phyloP scores from a whole-genome alignment of 2,888 invertebrate genomes.

The Pollenia labialis region DNA sequence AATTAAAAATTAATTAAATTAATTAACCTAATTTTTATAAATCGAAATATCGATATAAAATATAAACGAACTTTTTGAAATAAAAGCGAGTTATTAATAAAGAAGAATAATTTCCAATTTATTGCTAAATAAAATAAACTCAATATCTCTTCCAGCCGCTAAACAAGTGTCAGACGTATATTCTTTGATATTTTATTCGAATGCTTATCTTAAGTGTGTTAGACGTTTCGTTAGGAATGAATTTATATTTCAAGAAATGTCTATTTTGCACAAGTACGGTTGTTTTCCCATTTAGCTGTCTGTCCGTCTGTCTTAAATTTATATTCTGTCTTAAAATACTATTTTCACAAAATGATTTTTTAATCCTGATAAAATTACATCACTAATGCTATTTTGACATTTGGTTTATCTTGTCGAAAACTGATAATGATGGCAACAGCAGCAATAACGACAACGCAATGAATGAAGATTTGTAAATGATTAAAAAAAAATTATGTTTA shows the following conservation, averaged over 20 bases:
- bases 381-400: conserved; percentile 67
- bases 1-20: too few relatives aligned
- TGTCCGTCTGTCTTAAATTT: conserved; percentile 54
- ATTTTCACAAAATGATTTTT: conserved; percentile 38
- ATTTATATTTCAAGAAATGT: conserved; percentile 1
- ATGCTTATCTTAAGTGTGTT: conserved; percentile 50
- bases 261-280: background rate
- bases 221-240: background rate
- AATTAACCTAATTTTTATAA: too few relatives aligned
- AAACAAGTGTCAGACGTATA: too few relatives aligned
- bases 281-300: conserved; percentile 16
- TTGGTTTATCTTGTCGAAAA: conserved; percentile 63
- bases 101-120: too few relatives aligned
- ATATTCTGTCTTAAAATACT: background rate
- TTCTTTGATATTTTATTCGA: conserved; percentile 19
- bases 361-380: conserved; percentile 66
- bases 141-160: too few relatives aligned
- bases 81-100: too few relatives aligned
- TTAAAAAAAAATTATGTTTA: too few relatives aligned
- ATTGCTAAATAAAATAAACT: too few relatives aligned
- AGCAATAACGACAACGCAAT: background rate
- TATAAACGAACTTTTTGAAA: too few relatives aligned
- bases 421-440: conserved; percentile 60
- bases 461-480: background rate
- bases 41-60: too few relatives aligned